These are phyloP conservation scores for Bellardia pandia DNA, from an alignment of 2,888 invertebrate species.

Conservation along the genomic window DNA sequence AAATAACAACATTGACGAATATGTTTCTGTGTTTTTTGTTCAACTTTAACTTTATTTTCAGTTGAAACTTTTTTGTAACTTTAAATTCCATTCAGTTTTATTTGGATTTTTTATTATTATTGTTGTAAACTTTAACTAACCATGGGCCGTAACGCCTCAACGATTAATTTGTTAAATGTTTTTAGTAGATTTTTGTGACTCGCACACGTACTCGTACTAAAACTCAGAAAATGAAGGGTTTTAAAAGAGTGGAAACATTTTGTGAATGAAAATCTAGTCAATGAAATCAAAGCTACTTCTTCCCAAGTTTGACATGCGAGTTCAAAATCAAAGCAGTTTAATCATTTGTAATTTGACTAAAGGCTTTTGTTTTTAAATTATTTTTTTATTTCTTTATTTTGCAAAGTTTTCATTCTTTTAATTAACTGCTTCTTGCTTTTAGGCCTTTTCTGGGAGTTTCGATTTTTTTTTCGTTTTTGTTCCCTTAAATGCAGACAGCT, in stretches of 20 bases:
- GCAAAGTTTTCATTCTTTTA: slow-evolving; percentile 13
- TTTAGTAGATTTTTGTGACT: slow-evolving; percentile 45
- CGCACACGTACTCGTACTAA: slow-evolving; percentile 18
- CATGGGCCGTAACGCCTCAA: slow-evolving; percentile 74
- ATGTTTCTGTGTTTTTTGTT: slow-evolving; percentile 5
- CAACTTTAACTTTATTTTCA: neutral
- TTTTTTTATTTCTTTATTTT: too few species aligned
- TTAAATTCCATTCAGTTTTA: slow-evolving; percentile 35
- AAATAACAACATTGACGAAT: neutral
- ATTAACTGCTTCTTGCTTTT: slow-evolving; percentile 1
- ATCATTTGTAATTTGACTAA: too few species aligned
- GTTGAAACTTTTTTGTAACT: slow-evolving; percentile 14
- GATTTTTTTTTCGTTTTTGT: slow-evolving; percentile 12
- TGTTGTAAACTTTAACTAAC: slow-evolving; percentile 46
- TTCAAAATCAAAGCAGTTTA: too few species aligned
- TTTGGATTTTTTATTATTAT: slow-evolving; percentile 2
- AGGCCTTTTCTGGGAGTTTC: slow-evolving; percentile 27
- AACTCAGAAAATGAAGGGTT: neutral
- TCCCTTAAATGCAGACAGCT: slow-evolving; percentile 58
- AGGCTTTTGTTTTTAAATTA: too few species aligned
- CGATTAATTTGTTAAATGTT: slow-evolving; percentile 74
- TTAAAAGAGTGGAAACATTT: neutral
- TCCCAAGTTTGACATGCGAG: too few species aligned
- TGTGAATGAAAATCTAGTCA: too few species aligned
- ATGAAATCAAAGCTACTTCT: too few species aligned